Evolutionary conservation across 2,113 vertebrate genomes (phyloP).

Genomic region (Strigops habroptila): DNA sequence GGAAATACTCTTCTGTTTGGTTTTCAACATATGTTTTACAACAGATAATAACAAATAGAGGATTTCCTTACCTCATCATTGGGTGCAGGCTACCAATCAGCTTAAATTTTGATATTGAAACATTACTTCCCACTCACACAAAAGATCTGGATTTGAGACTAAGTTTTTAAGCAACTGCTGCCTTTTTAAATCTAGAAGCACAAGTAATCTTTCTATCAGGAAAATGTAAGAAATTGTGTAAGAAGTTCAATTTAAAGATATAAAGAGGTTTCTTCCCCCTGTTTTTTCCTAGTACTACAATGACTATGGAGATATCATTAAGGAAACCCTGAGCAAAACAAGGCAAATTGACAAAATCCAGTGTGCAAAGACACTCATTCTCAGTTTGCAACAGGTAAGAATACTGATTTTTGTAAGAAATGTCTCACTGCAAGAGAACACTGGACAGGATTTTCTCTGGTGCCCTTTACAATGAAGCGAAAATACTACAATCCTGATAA

Average conservation of each 20-base stretch:
- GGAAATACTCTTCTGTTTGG: neutral
- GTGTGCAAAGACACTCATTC: conserved; percentile 98
- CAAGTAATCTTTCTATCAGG: neutral
- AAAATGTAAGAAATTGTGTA: neutral
- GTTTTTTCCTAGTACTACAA: conserved; percentile 89
- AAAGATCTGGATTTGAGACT: neutral
- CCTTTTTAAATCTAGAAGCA: neutral
- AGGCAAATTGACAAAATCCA: conserved; percentile 98
- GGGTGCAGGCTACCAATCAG: neutral
- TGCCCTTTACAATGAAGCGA: neutral
- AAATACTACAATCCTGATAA: neutral
- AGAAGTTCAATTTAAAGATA: neutral
- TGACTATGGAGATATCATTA: conserved; percentile 99
- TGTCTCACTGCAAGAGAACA: neutral
- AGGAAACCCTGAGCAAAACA: conserved; percentile 98
- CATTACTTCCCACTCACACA: neutral
- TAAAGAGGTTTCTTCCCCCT: neutral
- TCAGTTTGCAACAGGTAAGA: conserved; percentile 97
- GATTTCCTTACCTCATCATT: neutral
- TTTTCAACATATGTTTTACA: neutral
- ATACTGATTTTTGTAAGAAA: neutral
- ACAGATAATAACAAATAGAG: neutral
- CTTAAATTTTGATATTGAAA: neutral
- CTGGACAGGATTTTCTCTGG: neutral
- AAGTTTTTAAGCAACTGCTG: neutral